These are phyloP conservation scores for Galeopsomyia nigrocyanea DNA, from an alignment of 2,888 invertebrate genomes.

Conservation along the genomic window DNA sequence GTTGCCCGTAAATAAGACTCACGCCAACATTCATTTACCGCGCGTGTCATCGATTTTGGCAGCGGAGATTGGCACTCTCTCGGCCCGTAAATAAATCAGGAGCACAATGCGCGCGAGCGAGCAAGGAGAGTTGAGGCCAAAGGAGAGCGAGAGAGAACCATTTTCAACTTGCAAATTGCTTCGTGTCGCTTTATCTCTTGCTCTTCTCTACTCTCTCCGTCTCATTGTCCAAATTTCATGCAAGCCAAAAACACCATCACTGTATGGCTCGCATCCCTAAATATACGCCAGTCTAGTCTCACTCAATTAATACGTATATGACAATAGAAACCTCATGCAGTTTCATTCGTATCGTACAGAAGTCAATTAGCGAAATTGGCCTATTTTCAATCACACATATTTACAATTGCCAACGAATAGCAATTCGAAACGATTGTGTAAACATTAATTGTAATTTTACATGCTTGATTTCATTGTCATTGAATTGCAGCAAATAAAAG, in stretches of 20 bases:
- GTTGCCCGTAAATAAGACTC: conserved; percentile 24
- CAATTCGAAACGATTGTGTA: no score
- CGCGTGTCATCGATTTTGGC: conserved; percentile 29
- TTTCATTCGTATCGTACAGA: no score
- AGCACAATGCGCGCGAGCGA: not conserved
- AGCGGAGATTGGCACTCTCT: conserved; percentile 9
- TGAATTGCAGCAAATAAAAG: no score
- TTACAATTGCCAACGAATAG: no score
- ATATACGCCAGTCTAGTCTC: no score
- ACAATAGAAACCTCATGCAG: no score
- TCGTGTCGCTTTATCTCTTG: conserved; percentile 23
- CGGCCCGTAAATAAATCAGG: conserved; percentile 35
- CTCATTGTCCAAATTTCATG: conserved; percentile 22
- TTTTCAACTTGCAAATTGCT: conserved; percentile 38
- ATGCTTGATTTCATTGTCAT: no score
- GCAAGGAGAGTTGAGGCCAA: conserved; percentile 6
- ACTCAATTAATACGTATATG: no score
- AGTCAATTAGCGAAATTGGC: no score
- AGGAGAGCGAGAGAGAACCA: conserved; percentile 15
- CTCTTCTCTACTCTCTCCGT: conserved; percentile 19
- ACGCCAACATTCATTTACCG: conserved; percentile 1
- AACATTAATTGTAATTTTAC: no score
- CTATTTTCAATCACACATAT: no score
- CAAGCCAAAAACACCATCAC: not conserved
- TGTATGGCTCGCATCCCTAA: no score